Evolutionary conservation across 2,113 vertebrate genomes (phyloP), one percentile per base, ranked within the genome.

Genomic region (Channa maculata): DNA sequence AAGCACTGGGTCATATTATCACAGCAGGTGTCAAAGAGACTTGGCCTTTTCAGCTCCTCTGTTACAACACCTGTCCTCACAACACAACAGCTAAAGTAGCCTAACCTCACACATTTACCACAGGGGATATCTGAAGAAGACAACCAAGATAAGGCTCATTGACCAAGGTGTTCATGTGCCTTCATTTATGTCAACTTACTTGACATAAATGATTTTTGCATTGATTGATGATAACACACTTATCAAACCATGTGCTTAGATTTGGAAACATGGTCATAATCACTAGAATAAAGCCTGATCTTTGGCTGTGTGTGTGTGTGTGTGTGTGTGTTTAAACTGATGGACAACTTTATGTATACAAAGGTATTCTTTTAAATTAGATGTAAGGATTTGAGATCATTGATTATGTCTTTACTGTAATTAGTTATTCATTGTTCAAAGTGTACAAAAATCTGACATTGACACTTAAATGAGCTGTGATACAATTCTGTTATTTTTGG

Each of bases 41-140:
- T 65, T n/a, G 79, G 54, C 76, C 62, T 57, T 39, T 33, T 5
- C 49, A 46, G 50, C 92, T 64, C 60, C 51, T 68, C 64, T 44
- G 66, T 80, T n/a, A n/a, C n/a, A n/a, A n/a, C n/a, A n/a, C n/a
- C n/a, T n/a, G n/a, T n/a, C n/a, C n/a, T n/a, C 80, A 49, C 70
- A 74, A 69, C 85, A 77, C 61, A 13, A 78, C 81, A 63, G 77
- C 80, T 65, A 85, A 77, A 84, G 24, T 78, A 79, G 57, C 71
- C 82, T 66, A 83, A 90, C 86, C 75, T 86, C 46, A 41, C 79
- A 69, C 77, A 57, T 81, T 71, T 46, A 67, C 77, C 43, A 24
- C 63, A 64, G 79, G 67, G 54, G 60, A 24, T 12, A 64, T 52
- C 65, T 48, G 33, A 57, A 61, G 44, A 43, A 61, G 37, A 55